These are phyloP conservation scores for Xestia xanthographa DNA, from an alignment of 2,888 invertebrate genomes.

Conservation along the genomic window DNA sequence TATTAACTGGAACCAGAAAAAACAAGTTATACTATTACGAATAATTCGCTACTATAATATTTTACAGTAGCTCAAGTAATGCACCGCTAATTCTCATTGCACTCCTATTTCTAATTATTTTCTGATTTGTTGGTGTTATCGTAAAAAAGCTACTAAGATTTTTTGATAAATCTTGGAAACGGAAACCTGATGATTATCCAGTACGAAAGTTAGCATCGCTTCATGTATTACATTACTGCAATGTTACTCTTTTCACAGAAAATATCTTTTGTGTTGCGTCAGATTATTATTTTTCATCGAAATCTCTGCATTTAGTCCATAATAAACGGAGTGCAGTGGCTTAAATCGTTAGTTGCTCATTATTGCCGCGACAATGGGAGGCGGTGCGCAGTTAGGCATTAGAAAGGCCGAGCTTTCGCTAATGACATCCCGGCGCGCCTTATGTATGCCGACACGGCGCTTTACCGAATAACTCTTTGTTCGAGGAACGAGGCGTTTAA, in stretches of 20 bases:
- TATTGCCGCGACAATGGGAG: constrained; percentile 86
- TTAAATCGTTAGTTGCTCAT: constrained; percentile 88
- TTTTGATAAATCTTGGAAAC: neutral
- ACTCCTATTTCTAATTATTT: neutral
- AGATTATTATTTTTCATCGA: constrained; percentile 51
- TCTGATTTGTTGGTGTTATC: neutral
- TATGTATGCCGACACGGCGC: constrained; percentile 76
- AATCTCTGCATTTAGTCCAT: constrained; percentile 58
- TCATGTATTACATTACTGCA: neutral
- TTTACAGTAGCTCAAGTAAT: neutral
- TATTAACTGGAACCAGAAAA: neutral
- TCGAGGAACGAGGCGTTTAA: constrained; percentile 70
- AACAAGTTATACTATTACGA: neutral
- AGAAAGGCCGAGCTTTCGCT: constrained; percentile 88
- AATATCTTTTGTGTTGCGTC: constrained; percentile 14
- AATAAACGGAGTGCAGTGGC: constrained; percentile 73
- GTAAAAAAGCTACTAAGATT: neutral
- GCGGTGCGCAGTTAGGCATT: constrained; percentile 88
- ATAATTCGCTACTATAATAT: neutral
- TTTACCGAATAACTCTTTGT: constrained; percentile 87
- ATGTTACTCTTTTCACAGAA: neutral
- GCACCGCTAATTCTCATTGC: neutral
- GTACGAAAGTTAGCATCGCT: neutral
- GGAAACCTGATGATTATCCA: neutral
- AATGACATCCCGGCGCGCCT: constrained; percentile 86